A percentile compares a stretch with the other conserved stretches of the same genome.
Evolutionary conservation across 2,888 invertebrate genomes (phyloP).

Genomic region (Hydriomena furcata): DNA sequence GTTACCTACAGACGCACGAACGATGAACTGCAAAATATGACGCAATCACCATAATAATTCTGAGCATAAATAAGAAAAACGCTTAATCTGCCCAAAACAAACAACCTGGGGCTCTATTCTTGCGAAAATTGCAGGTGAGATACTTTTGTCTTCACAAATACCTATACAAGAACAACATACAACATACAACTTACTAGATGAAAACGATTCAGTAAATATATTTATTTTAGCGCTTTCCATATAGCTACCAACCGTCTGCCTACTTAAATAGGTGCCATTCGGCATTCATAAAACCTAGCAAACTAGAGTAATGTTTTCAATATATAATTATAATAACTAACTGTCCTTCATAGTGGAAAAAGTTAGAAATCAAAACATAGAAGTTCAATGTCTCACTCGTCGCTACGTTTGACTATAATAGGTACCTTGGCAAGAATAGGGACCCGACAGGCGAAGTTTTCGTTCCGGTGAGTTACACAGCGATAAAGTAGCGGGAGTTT

Average conservation of each 20-base stretch:
- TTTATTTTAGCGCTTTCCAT: too few species aligned
- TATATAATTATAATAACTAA: too few species aligned
- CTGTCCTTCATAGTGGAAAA: too few species aligned
- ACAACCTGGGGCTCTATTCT: constrained; percentile 36
- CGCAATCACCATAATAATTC: constrained; percentile 34
- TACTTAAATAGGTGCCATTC: too few species aligned
- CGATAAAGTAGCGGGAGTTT: constrained; percentile 32
- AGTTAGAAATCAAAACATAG: too few species aligned
- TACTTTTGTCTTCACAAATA: neutral
- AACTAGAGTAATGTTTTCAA: too few species aligned
- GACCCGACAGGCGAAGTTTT: constrained; percentile 25
- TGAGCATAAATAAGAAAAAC: constrained; percentile 32
- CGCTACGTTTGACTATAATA: too few species aligned
- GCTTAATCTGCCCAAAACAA: constrained; percentile 42
- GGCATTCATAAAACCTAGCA: too few species aligned
- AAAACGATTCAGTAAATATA: too few species aligned
- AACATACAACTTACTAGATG: too few species aligned
- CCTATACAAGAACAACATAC: too few species aligned
- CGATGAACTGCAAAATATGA: constrained; percentile 31
- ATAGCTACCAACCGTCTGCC: too few species aligned
- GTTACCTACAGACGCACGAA: constrained; percentile 23
- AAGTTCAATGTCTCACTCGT: neutral
- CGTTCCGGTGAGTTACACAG: constrained; percentile 31
- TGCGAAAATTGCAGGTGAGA: constrained; percentile 1
- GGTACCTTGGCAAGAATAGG: constrained; percentile 7